Evolutionary conservation across 2,113 vertebrate species (phyloP), one percentile per base, ranked within the genome.

Genomic region (Barbus barbus): DNA sequence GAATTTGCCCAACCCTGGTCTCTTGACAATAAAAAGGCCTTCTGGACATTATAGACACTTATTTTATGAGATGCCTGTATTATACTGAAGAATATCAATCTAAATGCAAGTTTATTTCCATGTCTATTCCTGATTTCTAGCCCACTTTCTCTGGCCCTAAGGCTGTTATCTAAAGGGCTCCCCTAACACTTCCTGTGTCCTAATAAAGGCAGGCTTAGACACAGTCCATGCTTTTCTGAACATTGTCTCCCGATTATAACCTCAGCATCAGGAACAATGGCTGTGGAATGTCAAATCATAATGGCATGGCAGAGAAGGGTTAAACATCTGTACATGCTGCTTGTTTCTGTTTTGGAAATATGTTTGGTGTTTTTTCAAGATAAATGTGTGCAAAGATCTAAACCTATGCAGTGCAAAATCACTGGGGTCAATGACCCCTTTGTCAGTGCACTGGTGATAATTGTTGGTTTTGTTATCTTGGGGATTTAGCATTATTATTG

Each of bases 221-320:
- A 51, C 2, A 53, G 16, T 3, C 72, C 22, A 20, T 36, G 46
- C 69, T 83, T 85, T 83, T 79, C 22, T 78, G 31, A 24, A 13
- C 24, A 51, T 48, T 85, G 81, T 85, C 60, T 77, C 48, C 18
- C 26, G 48, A 75, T 65, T 79, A 69, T 36, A 81, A 78, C 73
- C 67, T 76, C 48, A n/a, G 48, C 75, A 73, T 61, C 46, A 51
- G 58, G 48, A 61, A 83, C 81, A 81, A 87, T 85, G 85, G 84
- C 61, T 7, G 33, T 58, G 65, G 16, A 26, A 38, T 65, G 31
- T 44, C 75, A 5, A 20, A 58, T 69, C 41, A 53, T 20, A 69
- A 61, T 48, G 36, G 16, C 7, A 26, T 51, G 76, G 26, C 31
- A 20, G 1, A 22, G 9, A 9, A 28, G 72, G 18, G 73, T 67